Base-by-base conservation (phyloP, 2,888 invertebrate genomes). In the Acleris cristana region DNA sequence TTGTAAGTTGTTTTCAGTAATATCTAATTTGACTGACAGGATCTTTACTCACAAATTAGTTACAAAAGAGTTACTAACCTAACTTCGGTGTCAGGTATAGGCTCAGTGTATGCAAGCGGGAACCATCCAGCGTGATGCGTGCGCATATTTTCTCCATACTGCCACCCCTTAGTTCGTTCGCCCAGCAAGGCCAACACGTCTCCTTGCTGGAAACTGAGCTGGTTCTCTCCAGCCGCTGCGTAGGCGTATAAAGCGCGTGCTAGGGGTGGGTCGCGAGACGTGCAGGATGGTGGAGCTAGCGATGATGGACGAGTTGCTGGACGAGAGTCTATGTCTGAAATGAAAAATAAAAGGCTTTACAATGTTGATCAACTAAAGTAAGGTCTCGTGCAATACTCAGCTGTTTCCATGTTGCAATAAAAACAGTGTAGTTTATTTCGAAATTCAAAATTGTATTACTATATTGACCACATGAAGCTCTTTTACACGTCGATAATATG, bases 71-170 rank as follows among this genome's bases (percentile, higher is more conserved):
- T 40, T 40, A 40, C 40, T 88, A 84, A 95, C 95, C 94, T 93
- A 74, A 93, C 86, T 73, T 94, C 94, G 74, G 95, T 96, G 76
- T 95, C 96, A 65, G 95, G 91, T 59, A 96, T 93, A n/a, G 93
- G 93, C 88, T 98, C 98, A 40, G 98, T 98, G 81, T 98, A 98
- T n/a, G 98, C 98, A 71, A 98, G 91, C 1, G 98, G 98, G 88
- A 98, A 98, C 98, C 98, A 98, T 44, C 98, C 98, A 73, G 97
- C 96, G 82, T 96, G 95, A 83, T 97, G 97, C n/a, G 97, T 98
- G 65, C 97, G 94, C 74, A 97, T 88, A 88, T 98, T 98, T 86
- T 98, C 98, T n/a, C 98, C 98, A 80, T 98, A 98, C 88, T 98
- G 98, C 98, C 98, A 98, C 26, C 98, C 98, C 85, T 98, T 98